phyloP scores from a whole-genome alignment of 2,797 vertebrate species.

The Eospalax fontanierii region DNA sequence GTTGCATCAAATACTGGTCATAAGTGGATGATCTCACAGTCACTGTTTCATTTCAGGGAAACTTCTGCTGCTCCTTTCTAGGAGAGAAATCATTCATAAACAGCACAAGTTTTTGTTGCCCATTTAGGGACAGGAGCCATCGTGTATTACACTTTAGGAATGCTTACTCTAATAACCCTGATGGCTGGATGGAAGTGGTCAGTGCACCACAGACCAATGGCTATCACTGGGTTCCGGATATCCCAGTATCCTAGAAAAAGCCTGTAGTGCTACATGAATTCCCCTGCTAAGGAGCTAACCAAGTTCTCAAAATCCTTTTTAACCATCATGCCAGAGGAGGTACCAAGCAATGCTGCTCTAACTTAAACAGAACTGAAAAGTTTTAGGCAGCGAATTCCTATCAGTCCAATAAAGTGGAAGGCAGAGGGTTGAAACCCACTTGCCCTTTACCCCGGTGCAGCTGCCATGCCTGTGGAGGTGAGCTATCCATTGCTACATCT shows the following conservation, averaged over 20 bases:
- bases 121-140: neutral
- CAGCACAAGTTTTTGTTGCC: neutral
- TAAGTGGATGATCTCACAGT: neutral
- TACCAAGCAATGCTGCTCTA: neutral
- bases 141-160: constrained; percentile 11
- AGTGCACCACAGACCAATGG: neutral
- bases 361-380: constrained; percentile 2
- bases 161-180: rapidly evolving
- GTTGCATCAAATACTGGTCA: neutral
- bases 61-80: neutral
- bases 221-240: neutral
- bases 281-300: neutral
- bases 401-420: neutral
- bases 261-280: neutral
- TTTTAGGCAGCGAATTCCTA: constrained; percentile 41
- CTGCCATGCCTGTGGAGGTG: neutral
- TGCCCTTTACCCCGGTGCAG: neutral
- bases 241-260: neutral
- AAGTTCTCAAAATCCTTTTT: constrained; percentile 17
- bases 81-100: neutral
- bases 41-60: constrained; percentile 23
- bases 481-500: neutral
- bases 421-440: neutral
- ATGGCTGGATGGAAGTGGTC: neutral
- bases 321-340: neutral